These are phyloP conservation scores for Rhinogobio ventralis DNA, from an alignment of 2,797 vertebrate species.

Conservation along the genomic window DNA sequence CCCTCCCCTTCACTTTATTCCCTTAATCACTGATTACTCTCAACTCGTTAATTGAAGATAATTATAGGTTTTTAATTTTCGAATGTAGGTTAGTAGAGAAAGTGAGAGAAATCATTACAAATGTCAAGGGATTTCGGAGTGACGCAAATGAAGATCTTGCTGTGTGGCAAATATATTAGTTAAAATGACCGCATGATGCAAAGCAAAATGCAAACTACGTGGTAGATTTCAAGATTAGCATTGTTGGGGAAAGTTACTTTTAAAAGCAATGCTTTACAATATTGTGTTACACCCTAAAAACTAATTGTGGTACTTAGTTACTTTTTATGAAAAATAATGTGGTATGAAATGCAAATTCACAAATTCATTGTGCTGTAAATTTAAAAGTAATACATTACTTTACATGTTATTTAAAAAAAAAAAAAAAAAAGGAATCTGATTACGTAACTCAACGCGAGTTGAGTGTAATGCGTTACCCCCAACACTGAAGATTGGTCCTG, in stretches of 20 bases:
- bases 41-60: slow-evolving; percentile 85
- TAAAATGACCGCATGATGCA: slow-evolving; percentile 25
- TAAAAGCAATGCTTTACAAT: not conserved
- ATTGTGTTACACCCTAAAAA: not conserved
- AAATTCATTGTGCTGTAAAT: too few species aligned
- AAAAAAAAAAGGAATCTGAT: too few species aligned
- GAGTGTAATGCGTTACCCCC: too few species aligned
- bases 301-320: not conserved
- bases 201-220: not conserved
- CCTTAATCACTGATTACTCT: slow-evolving; percentile 84
- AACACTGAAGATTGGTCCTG: not conserved
- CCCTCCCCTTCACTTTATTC: slow-evolving; percentile 76
- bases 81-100: slow-evolving; percentile 83
- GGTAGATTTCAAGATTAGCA: not conserved
- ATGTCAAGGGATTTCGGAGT: slow-evolving; percentile 63
- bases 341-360: too few species aligned
- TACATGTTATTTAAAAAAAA: too few species aligned
- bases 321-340: not conserved
- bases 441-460: too few species aligned
- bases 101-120: slow-evolving; percentile 71
- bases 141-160: slow-evolving; percentile 73
- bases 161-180: slow-evolving; percentile 29
- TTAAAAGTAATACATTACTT: too few species aligned
- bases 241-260: not conserved
- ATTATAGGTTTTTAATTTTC: slow-evolving; percentile 87